A percentile compares a stretch with the other conserved stretches of the same genome.
phyloP scores from a whole-genome alignment of 2,888 invertebrate species.

The Acleris cristana region DNA sequence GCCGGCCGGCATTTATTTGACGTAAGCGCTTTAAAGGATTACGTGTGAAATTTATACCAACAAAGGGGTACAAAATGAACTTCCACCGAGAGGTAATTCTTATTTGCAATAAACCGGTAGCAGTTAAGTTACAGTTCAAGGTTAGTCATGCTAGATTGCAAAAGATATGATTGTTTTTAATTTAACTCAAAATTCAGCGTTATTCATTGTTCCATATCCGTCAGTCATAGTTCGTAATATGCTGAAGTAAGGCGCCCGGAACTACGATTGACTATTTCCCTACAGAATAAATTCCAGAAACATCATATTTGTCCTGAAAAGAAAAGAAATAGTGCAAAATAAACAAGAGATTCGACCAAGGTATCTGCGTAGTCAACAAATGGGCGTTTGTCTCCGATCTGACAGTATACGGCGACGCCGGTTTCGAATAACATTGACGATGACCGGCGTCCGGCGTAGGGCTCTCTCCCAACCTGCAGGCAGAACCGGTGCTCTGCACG shows the following conservation, averaged over 20 bases:
- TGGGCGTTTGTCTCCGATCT: slow-evolving; percentile 62
- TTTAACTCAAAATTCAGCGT: neutral
- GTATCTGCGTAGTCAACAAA: slow-evolving; percentile 43
- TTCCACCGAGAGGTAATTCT: neutral
- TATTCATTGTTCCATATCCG: neutral
- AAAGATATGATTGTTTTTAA: neutral
- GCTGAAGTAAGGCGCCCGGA: neutral
- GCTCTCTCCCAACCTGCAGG: slow-evolving; percentile 87
- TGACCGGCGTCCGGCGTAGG: slow-evolving; percentile 42
- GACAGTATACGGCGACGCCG: slow-evolving; percentile 60
- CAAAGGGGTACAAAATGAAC: neutral
- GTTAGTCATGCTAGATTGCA: neutral
- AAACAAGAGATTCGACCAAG: slow-evolving; percentile 10
- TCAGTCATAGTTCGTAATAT: neutral
- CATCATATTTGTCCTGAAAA: slow-evolving; percentile 1
- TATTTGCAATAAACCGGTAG: neutral
- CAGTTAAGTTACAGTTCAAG: neutral
- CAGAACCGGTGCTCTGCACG: slow-evolving; percentile 93
- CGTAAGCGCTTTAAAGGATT: slow-evolving; percentile 30
- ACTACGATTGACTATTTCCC: neutral
- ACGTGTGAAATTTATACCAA: neutral
- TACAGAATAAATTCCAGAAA: neutral
- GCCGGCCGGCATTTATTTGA: slow-evolving; percentile 51
- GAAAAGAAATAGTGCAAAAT: neutral
- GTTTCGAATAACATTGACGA: slow-evolving; percentile 43